Base-by-base conservation (phyloP, 1,140 invertebrate genomes). In the Melipona quadrifasciata region DNA sequence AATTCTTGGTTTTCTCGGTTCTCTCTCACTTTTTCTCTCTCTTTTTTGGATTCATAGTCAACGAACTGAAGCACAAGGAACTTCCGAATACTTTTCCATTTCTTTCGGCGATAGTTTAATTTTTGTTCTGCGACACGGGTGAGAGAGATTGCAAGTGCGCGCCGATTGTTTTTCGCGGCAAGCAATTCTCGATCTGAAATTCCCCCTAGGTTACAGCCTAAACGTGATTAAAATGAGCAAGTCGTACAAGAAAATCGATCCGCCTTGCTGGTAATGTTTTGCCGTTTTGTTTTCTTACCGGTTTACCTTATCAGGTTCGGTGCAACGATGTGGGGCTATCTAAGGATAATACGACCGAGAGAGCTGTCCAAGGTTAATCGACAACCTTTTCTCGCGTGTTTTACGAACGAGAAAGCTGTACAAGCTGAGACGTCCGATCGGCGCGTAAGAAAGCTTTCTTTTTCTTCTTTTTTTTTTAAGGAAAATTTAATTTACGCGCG, bases 211-310 rank as follows among this genome's bases (percentile, higher is more conserved):
- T 57, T 21, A 16, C 31, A 27, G 75, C 55, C n/a, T 70, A 57
- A 31, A 47, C 8, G 67, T 55, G 58, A 17, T 39, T 34, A 51
- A 34, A 64, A 19, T 14, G 53, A 34, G 21, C 31, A 14, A 34
- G 1, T 53, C 65, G 8, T 8, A 2, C 27, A 53, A 61, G 74
- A 53, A 83, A 77, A 83, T 70, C 55, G 80, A 65, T 82, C 34
- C 53, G 65, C 74, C 65, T 57, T 39, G 19, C 24, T 27, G 81
- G 58, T 14, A 70, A 58, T 19, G 53, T n/a, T 53, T 55, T 51
- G 53, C n/a, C 58, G 47, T 57, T 74, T 16, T 14, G 57, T 67
- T 72, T 57, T 31, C 61, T 74, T 65, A 67, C 57, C 61, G 61
- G 61, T 67, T 67, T 51, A 24, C 34, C 3, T 65, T 65, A 31